Conservation (phyloP, 2,797 vertebrate genomes). For the Buceros bicornis region DNA sequence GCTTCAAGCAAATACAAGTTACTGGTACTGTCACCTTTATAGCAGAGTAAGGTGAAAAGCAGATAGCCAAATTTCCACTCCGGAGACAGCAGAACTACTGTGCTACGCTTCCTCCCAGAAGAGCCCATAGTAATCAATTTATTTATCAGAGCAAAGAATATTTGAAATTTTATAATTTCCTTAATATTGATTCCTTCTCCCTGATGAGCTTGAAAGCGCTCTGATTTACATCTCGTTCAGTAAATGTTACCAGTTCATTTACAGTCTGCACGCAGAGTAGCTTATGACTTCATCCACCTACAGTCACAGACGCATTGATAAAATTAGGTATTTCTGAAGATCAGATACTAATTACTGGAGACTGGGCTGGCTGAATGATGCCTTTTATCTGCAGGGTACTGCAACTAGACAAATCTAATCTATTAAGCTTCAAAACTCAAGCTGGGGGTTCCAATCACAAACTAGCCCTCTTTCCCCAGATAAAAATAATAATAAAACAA, state of each 20-base stretch:
- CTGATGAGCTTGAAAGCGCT: neutral
- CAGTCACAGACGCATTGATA: neutral
- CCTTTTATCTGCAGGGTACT: neutral
- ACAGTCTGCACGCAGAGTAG: neutral
- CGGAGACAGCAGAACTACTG: neutral
- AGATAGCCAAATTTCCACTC: neutral
- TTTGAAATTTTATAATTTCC: neutral
- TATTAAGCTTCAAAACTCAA: neutral
- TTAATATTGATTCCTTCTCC: neutral
- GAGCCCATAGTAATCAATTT: neutral
- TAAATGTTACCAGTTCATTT: neutral
- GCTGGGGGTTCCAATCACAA: neutral
- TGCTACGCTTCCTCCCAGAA: neutral
- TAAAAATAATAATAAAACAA: no score
- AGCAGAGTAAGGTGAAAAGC: neutral
- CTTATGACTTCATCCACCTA: neutral
- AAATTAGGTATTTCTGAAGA: neutral
- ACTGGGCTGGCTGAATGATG: neutral
- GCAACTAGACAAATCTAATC: neutral
- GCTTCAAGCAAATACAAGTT: neutral
- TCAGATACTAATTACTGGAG: neutral
- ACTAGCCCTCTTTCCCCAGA: neutral
- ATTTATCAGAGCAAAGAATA: constrained; percentile 7
- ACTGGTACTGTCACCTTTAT: neutral
- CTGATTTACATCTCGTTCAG: neutral